Evolutionary conservation across 1,140 invertebrate genomes (phyloP), one percentile per base, ranked within the genome.

Genomic region (Philaenus spumarius): DNA sequence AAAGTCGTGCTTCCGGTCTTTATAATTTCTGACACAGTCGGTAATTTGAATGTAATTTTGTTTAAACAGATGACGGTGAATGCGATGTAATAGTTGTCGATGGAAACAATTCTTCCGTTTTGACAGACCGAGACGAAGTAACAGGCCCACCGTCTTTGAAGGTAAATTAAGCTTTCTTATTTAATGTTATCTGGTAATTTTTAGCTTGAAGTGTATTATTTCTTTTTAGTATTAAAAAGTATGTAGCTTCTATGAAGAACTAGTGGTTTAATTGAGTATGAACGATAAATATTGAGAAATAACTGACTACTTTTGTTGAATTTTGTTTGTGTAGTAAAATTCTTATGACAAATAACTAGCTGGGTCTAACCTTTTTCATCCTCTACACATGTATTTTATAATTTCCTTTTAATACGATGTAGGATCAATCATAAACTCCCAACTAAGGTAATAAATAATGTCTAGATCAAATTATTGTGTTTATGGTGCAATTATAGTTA

Each of bases 1-100:
- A n/a, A n/a, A n/a, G n/a, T n/a, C n/a, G n/a, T n/a, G n/a, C n/a
- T n/a, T n/a, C n/a, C n/a, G n/a, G n/a, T n/a, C n/a, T n/a, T n/a
- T n/a, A n/a, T n/a, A n/a, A n/a, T n/a, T n/a, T n/a, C n/a, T n/a
- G n/a, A n/a, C n/a, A n/a, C n/a, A n/a, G n/a, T n/a, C n/a, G n/a
- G n/a, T n/a, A n/a, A n/a, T 1, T 86, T 90, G 24, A 92, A 90
- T 85, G 89, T 91, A 82, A 79, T 73, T 65, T 30, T 3, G 42
- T 12, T 55, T 52, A 52, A 55, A 19, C 57, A 65, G 87, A 90
- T 62, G 87, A 88, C 67, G 84, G 80, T 14, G 89, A 92, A 67
- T 91, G 90, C 69, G 89, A 92, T 65, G 89, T 93, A 55, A 93
- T 93, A 66, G 88, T 92, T 43, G 89, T 93, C 57, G 89, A 92